phyloP scores from a whole-genome alignment of 2,888 invertebrate species.

The Orchesella flavescens region DNA sequence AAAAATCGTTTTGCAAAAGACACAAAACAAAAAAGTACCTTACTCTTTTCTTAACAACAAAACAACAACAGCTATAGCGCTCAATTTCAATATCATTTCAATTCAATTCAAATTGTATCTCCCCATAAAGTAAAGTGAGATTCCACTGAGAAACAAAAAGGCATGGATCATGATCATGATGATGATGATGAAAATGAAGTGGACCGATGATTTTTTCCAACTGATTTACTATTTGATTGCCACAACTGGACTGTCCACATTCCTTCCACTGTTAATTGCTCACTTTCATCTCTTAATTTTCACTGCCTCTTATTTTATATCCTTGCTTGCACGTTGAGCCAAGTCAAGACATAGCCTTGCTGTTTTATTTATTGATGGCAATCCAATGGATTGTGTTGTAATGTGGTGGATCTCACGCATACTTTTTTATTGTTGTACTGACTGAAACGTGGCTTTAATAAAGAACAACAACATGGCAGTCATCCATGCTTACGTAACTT shows the following conservation, averaged over 20 bases:
- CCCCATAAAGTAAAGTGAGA: no score
- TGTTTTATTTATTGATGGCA: conserved; percentile 5
- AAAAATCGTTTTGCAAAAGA: no score
- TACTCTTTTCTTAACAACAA: no score
- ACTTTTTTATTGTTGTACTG: conserved; percentile 7
- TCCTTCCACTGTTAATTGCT: conserved; percentile 61
- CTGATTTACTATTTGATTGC: conserved; percentile 58
- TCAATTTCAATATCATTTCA: no score
- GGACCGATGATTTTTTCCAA: conserved; percentile 11
- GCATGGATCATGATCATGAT: not conserved
- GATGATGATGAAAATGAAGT: conserved; percentile 6
- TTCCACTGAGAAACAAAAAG: no score
- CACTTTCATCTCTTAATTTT: conserved; percentile 64
- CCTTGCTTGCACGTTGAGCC: not conserved
- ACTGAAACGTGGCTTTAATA: no score
- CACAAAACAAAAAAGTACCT: no score
- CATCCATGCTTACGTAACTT: no score
- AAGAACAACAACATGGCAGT: no score
- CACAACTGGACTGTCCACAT: conserved; percentile 51
- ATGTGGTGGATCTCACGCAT: conserved; percentile 2
- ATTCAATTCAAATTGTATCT: no score
- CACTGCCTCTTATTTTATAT: conserved; percentile 14
- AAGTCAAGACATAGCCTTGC: no score
- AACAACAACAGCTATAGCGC: no score
- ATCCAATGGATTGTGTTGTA: not conserved